Evolutionary conservation across 2,113 vertebrate species (phyloP).

Genomic region (Abramis brama): DNA sequence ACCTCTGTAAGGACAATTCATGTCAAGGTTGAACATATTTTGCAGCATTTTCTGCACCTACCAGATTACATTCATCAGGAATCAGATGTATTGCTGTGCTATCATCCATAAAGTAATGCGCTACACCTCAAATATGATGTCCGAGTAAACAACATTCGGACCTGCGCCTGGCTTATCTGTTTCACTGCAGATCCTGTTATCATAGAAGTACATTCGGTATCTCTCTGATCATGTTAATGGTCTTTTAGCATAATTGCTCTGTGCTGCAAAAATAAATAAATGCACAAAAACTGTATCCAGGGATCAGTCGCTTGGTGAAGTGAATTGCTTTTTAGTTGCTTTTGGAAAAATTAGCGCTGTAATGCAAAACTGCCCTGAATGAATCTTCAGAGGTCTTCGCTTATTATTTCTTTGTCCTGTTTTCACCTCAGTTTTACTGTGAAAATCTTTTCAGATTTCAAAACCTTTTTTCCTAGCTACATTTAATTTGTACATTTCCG

Average conservation of each 20-base stretch:
- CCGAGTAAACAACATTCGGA: not conserved
- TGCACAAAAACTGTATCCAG: constrained; percentile 4
- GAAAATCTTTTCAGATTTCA: not conserved
- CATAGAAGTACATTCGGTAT: not conserved
- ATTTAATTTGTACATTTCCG: not conserved
- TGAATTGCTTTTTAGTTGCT: constrained; percentile 18
- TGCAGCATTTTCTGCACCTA: not conserved
- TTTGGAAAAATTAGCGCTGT: not conserved
- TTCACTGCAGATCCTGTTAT: not conserved
- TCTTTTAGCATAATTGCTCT: constrained; percentile 14
- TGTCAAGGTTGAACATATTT: not conserved
- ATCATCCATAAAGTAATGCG: not conserved
- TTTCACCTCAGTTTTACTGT: not conserved
- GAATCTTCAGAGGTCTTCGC: not conserved
- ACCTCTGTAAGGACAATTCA: not conserved
- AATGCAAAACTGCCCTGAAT: not conserved
- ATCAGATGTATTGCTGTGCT: not conserved
- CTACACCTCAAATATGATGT: not conserved
- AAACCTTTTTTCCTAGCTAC: not conserved
- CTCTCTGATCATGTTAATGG: not conserved
- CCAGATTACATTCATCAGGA: not conserved
- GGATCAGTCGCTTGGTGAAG: not conserved
- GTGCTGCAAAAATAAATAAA: not conserved
- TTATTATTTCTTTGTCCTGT: not conserved
- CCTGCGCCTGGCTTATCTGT: not conserved